Evolutionary conservation across 1,140 invertebrate species (phyloP).

Genomic region (Centruroides sculpturatus): DNA sequence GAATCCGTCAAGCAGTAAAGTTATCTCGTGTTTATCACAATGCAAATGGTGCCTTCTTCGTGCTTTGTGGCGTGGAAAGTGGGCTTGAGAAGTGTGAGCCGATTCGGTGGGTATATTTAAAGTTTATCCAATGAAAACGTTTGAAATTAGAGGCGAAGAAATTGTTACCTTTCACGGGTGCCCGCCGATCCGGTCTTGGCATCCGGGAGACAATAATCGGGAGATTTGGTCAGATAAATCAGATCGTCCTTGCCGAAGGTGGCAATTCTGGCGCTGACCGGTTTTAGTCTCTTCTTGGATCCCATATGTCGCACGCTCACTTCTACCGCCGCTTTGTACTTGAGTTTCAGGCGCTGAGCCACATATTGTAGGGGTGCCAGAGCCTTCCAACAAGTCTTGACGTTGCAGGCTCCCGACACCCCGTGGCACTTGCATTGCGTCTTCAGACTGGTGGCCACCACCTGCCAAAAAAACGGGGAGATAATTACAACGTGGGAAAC

Average conservation of each 20-base stretch:
- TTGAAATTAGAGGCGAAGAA: too few relatives aligned
- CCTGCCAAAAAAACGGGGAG: not conserved
- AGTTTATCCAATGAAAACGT: too few relatives aligned
- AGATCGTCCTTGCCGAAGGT: conserved; percentile 47
- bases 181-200: conserved; percentile 49
- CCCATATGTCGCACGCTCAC: conserved; percentile 30
- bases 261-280: not conserved
- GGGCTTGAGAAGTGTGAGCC: too few relatives aligned
- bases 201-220: conserved; percentile 61
- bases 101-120: too few relatives aligned
- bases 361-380: conserved; percentile 50
- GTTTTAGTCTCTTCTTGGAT: too few relatives aligned
- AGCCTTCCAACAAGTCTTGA: conserved; percentile 81
- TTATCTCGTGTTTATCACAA: too few relatives aligned
- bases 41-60: too few relatives aligned
- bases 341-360: conserved; percentile 68
- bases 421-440: conserved; percentile 79
- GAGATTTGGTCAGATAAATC: conserved; percentile 77
- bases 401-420: conserved; percentile 84
- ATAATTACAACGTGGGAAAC: too few relatives aligned
- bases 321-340: conserved; percentile 79
- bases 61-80: too few relatives aligned
- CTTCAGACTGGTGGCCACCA: conserved; percentile 7
- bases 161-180: conserved; percentile 47
- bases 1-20: too few relatives aligned